Conservation (phyloP, 2,797 vertebrate species). For the Labroides dimidiatus region DNA sequence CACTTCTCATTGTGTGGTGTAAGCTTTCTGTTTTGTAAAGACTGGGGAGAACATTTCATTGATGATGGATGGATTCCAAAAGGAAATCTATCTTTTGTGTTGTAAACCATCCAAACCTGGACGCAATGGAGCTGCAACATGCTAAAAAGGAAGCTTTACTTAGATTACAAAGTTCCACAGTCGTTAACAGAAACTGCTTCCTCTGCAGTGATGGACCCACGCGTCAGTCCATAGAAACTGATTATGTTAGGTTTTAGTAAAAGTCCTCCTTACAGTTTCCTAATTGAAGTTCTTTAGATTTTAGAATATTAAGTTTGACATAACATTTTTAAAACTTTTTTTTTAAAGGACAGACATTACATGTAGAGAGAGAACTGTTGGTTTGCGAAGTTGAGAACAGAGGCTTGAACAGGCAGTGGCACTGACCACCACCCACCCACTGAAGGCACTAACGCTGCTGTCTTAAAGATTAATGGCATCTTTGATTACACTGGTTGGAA, state of each 20-base stretch:
- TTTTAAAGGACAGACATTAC: no score
- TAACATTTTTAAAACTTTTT: no score
- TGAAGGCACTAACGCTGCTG: constrained; percentile 24
- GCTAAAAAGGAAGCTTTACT: not conserved
- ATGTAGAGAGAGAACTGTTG: constrained; percentile 37
- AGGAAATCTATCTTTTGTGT: not conserved
- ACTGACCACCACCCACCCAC: constrained; percentile 17
- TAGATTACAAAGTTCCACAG: not conserved
- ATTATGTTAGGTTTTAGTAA: not conserved
- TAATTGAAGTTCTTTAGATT: not conserved
- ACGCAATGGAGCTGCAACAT: no score
- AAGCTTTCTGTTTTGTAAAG: constrained; percentile 23
- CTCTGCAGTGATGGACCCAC: not conserved
- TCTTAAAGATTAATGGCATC: constrained; percentile 50
- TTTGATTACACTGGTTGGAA: constrained; percentile 80
- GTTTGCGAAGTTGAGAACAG: constrained; percentile 18
- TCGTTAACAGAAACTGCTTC: not conserved
- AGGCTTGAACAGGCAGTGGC: constrained; percentile 12
- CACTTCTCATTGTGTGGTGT: constrained; percentile 13
- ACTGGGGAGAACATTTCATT: constrained; percentile 14
- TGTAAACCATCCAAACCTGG: not conserved
- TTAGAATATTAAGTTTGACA: no score
- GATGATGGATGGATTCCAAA: constrained; percentile 7
- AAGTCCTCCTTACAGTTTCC: not conserved
- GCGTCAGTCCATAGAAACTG: no score